Base-by-base conservation (phyloP, 2,888 invertebrate species). In the Alentia gelatinosa region DNA sequence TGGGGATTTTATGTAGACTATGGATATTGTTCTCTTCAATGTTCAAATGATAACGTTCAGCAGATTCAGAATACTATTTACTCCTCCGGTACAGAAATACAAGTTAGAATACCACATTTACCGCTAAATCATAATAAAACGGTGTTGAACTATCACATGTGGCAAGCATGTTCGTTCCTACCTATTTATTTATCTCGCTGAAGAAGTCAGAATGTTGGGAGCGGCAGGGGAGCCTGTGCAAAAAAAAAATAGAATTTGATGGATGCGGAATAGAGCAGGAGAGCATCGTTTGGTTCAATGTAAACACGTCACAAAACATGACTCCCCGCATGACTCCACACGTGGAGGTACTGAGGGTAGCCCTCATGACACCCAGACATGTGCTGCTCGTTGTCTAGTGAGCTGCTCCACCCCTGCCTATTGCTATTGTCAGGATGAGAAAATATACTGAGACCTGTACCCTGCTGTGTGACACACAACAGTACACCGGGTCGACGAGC, bases 81-180 rank as follows among this genome's bases (percentile, higher is more conserved):
- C n/a, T n/a, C n/a, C n/a, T n/a, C n/a, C n/a, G n/a, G n/a, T n/a
- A n/a, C n/a, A n/a, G n/a, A n/a, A n/a, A n/a, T n/a, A n/a, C n/a
- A n/a, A n/a, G n/a, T n/a, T n/a, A n/a, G n/a, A n/a, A n/a, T n/a
- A n/a, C n/a, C n/a, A n/a, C n/a, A n/a, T n/a, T n/a, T n/a, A n/a
- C n/a, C n/a, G n/a, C n/a, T n/a, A n/a, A n/a, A n/a, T n/a, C n/a
- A n/a, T n/a, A n/a, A n/a, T n/a, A n/a, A n/a, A n/a, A n/a, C n/a
- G n/a, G n/a, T n/a, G n/a, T n/a, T n/a, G n/a, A n/a, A n/a, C n/a
- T 30, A 68, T 68, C 68, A 68, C 68, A 30, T 68, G 68, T 68
- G 4, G 68, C 30, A 30, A 26, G 30, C 30, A 30, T 30, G 30
- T 30, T 26, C 30, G 12, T 26, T 68, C 30, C 26, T 68, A 30